Percentiles rank a stretch among this genome's conserved stretches.
phyloP scores from a whole-genome alignment of 2,888 invertebrate genomes.

The Diadegma fenestrale region DNA sequence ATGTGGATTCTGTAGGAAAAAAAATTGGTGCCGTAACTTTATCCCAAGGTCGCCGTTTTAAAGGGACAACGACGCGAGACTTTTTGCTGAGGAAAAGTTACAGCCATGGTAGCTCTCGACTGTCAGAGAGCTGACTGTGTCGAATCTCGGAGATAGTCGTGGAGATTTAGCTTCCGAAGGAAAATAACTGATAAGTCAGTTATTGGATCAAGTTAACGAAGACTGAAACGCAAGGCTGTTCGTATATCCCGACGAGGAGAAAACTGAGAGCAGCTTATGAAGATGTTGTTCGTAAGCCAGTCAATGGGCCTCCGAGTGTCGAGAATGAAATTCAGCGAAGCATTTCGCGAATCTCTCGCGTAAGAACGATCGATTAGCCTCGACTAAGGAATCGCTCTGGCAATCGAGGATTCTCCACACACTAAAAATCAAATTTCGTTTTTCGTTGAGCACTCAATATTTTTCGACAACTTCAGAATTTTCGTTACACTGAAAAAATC shows the following conservation, averaged over 20 bases:
- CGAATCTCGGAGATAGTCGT: not conserved
- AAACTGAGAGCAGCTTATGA: not conserved
- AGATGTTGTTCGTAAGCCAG: not conserved
- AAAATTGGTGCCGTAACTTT: constrained; percentile 20
- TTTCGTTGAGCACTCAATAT: no score
- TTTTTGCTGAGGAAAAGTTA: no score
- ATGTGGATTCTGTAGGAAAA: constrained; percentile 13
- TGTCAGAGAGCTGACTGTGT: no score
- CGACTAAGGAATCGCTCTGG: not conserved
- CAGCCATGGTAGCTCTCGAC: no score
- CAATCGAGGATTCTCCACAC: not conserved
- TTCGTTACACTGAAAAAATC: no score
- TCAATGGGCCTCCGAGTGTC: not conserved
- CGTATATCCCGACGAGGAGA: not conserved
- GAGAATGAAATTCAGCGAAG: not conserved
- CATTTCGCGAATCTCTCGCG: not conserved
- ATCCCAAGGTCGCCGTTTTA: constrained; percentile 13
- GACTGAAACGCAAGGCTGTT: not conserved
- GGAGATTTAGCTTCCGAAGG: not conserved
- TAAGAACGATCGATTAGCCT: not conserved
- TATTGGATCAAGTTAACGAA: not conserved
- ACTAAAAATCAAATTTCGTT: no score
- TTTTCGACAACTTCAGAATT: no score
- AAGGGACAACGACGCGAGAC: not conserved
- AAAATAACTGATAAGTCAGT: not conserved